Evolutionary conservation across 1,140 invertebrate species (phyloP).

Genomic region (Lepidurus couesii): DNA sequence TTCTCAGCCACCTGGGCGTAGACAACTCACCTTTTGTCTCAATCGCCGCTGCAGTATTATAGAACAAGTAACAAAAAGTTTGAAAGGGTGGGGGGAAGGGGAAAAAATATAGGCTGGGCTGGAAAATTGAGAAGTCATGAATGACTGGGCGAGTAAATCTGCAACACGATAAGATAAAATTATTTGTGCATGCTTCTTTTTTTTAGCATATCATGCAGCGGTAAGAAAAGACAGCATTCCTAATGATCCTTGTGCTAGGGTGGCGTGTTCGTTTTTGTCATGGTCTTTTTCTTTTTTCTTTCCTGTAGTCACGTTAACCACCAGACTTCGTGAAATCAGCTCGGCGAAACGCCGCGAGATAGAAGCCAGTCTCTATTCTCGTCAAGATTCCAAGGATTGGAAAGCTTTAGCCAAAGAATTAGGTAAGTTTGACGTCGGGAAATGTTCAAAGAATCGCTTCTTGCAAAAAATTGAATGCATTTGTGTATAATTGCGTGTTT

Average conservation of each 20-base stretch:
- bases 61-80: not conserved
- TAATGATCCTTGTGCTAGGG: constrained; percentile 9
- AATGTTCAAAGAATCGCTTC: not conserved
- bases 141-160: constrained; percentile 21
- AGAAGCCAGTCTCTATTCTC: constrained; percentile 32
- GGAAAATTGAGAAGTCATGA: constrained; percentile 22
- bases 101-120: not conserved
- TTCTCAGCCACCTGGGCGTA: constrained; percentile 16
- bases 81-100: not conserved
- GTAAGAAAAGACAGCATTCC: not conserved
- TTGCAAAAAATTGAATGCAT: not conserved
- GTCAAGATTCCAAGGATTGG: constrained; percentile 34
- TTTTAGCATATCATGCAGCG: constrained; percentile 21
- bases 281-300: constrained; percentile 29
- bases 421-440: constrained; percentile 28
- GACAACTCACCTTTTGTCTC: not conserved
- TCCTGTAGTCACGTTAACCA: constrained; percentile 30
- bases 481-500: not conserved
- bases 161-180: constrained; percentile 19
- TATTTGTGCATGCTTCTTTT: constrained; percentile 7
- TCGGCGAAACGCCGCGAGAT: constrained; percentile 33
- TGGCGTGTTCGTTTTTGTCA: constrained; percentile 2
- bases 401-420: constrained; percentile 34
- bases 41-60: not conserved
- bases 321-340: constrained; percentile 33